Evolutionary conservation across 2,888 invertebrate species (phyloP), one percentile per base, ranked within the genome.

Genomic region (Alentia gelatinosa): DNA sequence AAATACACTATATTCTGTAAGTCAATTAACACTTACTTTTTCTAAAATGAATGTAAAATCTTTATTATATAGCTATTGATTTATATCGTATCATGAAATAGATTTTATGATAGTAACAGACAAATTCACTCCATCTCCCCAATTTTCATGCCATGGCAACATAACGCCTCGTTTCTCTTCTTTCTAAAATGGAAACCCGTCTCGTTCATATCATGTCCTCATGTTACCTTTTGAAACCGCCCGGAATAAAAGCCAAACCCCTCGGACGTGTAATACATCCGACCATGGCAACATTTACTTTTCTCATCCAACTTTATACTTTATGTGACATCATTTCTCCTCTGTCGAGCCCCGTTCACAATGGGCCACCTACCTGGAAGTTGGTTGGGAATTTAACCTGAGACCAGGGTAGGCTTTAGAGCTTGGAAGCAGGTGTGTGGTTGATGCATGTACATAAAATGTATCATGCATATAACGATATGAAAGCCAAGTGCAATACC

Each of bases 221-320:
- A 56, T 56, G 56, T 56, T 56, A 56, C 5, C 56, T 56, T 56
- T 42, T 56, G 3, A n/a, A 56, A 56, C 56, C 56, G 56, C 56
- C 56, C n/a, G 5, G n/a, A 56, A 4, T n/a, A n/a, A 56, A 56
- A 4, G 19, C 19, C 56, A 56, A 56, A 3, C 56, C 1, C 19
- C 56, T 5, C 5, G 47, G 47, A 19, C 47, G 47, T 47, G 26
- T 37, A 35, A 35, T 79, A 39, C n/a, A 39, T 3, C 23, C 26
- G 4, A 37, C 79, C 39, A 79, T 79, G 39, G 39, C 39, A 79
- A 39, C 79, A 79, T 79, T 79, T 79, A 39, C 79, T n/a, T 79
- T 79, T 79, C 37, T 35, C 79, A 79, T 79, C 79, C 39, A 9
- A 35, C 39, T 39, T 39, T 19, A 26, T 39, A 12, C 79, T 79